Evolutionary conservation across 2,888 invertebrate genomes (phyloP), one percentile per base, ranked within the genome.

Genomic region (Pycnomerus fuliginosus): DNA sequence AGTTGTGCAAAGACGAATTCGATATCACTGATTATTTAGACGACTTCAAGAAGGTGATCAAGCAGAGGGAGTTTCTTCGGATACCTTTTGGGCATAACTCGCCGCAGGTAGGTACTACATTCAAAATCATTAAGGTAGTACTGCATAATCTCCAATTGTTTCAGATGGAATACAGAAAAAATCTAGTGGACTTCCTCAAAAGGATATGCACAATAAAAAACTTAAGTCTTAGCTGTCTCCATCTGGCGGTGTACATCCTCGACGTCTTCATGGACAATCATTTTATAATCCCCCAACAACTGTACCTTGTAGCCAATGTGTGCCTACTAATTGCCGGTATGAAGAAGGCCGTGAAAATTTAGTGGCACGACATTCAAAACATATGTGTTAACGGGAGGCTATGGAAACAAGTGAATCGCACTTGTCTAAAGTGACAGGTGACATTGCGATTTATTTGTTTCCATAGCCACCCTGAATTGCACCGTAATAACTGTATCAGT

Each of bases 231-330:
- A 76, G 76, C 1, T 77, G 78, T 1, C 64, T 83, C 8, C 84
- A 85, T 70, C 70, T 83, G 1, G 83, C 85, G 0, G 78, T 87
- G 0, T 82, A 84, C 36, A 72, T 84, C 7, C 62, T 88, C 32
- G 89, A 90, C 63, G 71, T 82, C 33, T 85, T 87, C 62, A 83
- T 87, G 83, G 89, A 89, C 57, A 78, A 78, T 2, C 83, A 84
- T 60, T 73, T 78, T n/a, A 80, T 89, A 39, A 68, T 78, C 1
- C 66, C 74, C 0, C 80, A 82, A 22, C 76, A 83, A 44, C 70
- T 89, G 32, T 76, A 80, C 12, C 74, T 87, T 17, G 78, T 85
- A 1, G 83, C 85, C 0, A 68, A 87, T 24, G 81, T 80, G 7
- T 86, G 87, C 64, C 70, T 90, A 10, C 77, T 83, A 48, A 67